Percentiles rank a stretch among this genome's conserved stretches.
Conservation (phyloP, 2,888 invertebrate genomes). For the Acrobeloides nanus region DNA sequence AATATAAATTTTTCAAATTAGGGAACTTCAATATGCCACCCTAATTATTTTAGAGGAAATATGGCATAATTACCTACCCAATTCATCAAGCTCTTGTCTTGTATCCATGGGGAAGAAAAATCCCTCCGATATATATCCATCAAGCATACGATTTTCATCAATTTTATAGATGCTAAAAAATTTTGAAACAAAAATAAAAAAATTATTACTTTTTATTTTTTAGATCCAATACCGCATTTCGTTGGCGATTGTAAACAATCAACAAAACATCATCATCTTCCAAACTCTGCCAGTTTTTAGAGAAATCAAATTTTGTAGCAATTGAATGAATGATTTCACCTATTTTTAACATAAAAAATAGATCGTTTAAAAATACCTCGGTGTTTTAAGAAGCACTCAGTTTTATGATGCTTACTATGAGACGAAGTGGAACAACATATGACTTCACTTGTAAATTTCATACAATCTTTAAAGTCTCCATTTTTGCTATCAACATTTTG, state of each 20-base stretch:
- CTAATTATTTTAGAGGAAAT: no score
- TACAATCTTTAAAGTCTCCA: conserved; percentile 18
- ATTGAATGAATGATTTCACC: conserved; percentile 16
- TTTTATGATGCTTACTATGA: conserved; percentile 19
- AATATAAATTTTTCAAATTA: no score
- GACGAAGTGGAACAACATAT: conserved; percentile 26
- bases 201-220: conserved; percentile 13
- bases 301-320: conserved; percentile 21
- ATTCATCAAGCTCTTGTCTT: conserved; percentile 23
- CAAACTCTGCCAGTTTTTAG: conserved; percentile 22
- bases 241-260: conserved; percentile 23
- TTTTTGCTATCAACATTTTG: no score
- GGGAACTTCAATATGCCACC: no score
- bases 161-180: conserved; percentile 21
- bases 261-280: conserved; percentile 21
- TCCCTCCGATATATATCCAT: conserved; percentile 17
- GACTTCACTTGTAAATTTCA: conserved; percentile 21
- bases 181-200: conserved; percentile 6
- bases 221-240: conserved; percentile 24
- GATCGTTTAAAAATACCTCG: conserved; percentile 11
- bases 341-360: no score
- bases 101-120: conserved; percentile 30
- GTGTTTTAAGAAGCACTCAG: conserved; percentile 18
- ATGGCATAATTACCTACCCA: conserved; percentile 15
- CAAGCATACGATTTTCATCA: conserved; percentile 26